Evolutionary conservation across 1,140 invertebrate species (phyloP).

Genomic region (Laodelphax striatellus): DNA sequence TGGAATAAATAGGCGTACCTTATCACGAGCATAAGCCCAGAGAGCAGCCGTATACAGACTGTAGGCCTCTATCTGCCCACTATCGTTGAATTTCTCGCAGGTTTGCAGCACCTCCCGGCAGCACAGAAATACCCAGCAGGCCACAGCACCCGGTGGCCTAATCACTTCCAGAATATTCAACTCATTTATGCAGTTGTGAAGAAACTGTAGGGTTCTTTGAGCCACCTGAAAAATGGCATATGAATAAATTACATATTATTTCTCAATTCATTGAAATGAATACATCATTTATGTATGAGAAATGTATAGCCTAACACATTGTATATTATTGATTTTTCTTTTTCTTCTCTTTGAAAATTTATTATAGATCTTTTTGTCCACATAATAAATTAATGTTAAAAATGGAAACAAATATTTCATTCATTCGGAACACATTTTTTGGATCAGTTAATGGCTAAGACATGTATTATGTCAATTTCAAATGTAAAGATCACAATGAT

Average conservation of each 20-base stretch:
- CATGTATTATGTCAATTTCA: no score
- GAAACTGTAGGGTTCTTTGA: constrained; percentile 68
- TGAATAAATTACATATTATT: constrained; percentile 8
- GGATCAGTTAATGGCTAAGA: no score
- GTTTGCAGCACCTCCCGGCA: constrained; percentile 78
- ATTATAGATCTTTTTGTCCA: no score
- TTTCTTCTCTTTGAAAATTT: no score
- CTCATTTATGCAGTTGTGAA: constrained; percentile 77
- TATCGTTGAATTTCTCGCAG: constrained; percentile 53
- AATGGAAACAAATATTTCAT: no score
- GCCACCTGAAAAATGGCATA: no score
- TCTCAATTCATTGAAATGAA: background rate
- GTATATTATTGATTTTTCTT: no score
- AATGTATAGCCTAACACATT: no score
- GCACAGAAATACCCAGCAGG: constrained; percentile 88
- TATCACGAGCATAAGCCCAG: constrained; percentile 86
- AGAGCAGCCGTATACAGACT: constrained; percentile 80
- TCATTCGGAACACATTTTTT: no score
- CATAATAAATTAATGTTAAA: no score
- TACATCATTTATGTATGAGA: no score
- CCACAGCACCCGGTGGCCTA: constrained; percentile 66
- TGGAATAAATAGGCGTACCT: constrained; percentile 41
- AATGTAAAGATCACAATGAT: no score
- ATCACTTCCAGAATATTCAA: constrained; percentile 62
- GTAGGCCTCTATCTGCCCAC: constrained; percentile 59